Evolutionary conservation across 92 coral and sea anemone genomes (phyloP).

Genomic region (Actinernus sp.): DNA sequence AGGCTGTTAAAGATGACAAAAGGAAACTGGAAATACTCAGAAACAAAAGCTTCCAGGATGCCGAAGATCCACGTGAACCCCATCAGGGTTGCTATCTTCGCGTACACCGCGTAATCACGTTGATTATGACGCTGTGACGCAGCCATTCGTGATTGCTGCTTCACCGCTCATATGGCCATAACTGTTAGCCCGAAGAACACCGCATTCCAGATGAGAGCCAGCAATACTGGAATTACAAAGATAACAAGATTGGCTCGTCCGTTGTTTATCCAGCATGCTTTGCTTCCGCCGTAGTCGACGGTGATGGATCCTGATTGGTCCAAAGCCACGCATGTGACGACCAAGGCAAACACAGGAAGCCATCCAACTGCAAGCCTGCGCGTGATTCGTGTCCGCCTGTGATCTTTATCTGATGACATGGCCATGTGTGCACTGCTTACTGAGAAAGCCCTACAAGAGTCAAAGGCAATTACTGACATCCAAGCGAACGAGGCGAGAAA

Average conservation of each 20-base stretch:
- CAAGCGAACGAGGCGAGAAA: slow-evolving; percentile 68
- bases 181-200: slow-evolving; percentile 64
- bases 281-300: slow-evolving; percentile 57
- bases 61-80: slow-evolving; percentile 79
- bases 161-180: slow-evolving; percentile 23
- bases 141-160: slow-evolving; percentile 27
- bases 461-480: slow-evolving; percentile 75
- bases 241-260: slow-evolving; percentile 21
- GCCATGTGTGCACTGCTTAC: slow-evolving; percentile 1
- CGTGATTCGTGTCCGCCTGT: not conserved
- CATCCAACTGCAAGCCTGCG: slow-evolving; percentile 38
- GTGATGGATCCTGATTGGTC: slow-evolving; percentile 53
- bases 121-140: slow-evolving; percentile 2
- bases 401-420: slow-evolving; percentile 3
- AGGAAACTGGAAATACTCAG: slow-evolving; percentile 40
- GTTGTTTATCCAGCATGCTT: slow-evolving; percentile 73
- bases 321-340: slow-evolving; percentile 48
- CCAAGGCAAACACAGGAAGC: slow-evolving; percentile 61
- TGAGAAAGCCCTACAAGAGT: slow-evolving; percentile 69
- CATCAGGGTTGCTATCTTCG: slow-evolving; percentile 67
- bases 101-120: slow-evolving; percentile 28
- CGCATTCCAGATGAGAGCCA: slow-evolving; percentile 33
- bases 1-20: slow-evolving; percentile 34
- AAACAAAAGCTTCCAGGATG: slow-evolving; percentile 18
- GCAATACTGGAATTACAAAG: slow-evolving; percentile 33